Evolutionary conservation across 2,113 vertebrate genomes (phyloP).

Genomic region (Microcebus jonahi): DNA sequence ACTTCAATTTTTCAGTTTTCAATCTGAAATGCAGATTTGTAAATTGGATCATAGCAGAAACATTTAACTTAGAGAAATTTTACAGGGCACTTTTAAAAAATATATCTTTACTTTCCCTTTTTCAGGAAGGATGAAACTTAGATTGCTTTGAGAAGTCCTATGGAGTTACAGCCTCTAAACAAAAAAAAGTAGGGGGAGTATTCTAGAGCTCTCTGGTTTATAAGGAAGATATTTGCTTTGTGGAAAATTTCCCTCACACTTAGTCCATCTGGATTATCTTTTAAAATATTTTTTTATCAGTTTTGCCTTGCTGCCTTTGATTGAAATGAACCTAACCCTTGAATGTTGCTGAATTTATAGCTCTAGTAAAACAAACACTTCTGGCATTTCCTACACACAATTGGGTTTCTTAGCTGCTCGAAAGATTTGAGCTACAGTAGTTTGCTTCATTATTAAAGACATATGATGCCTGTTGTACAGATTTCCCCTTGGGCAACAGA

Average conservation of each 20-base stretch:
- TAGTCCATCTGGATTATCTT: slow-evolving; percentile 36
- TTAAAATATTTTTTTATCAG: slow-evolving; percentile 62
- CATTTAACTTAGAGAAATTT: slow-evolving; percentile 72
- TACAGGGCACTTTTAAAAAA: slow-evolving; percentile 54
- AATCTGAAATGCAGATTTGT: slow-evolving; percentile 78
- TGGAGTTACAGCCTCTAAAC: background rate
- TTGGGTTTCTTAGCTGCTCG: slow-evolving; percentile 65
- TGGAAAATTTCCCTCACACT: slow-evolving; percentile 52
- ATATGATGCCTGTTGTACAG: slow-evolving; percentile 70
- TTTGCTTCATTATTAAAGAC: slow-evolving; percentile 84
- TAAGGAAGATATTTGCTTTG: slow-evolving; percentile 22
- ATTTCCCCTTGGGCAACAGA: slow-evolving; percentile 74
- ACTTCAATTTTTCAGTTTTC: slow-evolving; percentile 76
- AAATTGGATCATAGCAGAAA: slow-evolving; percentile 62
- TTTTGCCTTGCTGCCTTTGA: slow-evolving; percentile 58
- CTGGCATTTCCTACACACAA: slow-evolving; percentile 74
- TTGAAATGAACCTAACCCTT: slow-evolving; percentile 63
- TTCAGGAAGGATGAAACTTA: slow-evolving; percentile 31
- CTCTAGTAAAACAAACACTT: slow-evolving; percentile 76
- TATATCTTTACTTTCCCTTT: background rate
- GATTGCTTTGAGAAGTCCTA: background rate
- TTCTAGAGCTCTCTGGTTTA: slow-evolving; percentile 10
- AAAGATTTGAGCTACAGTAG: slow-evolving; percentile 69
- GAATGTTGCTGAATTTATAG: slow-evolving; percentile 74
- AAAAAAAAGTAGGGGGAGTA: background rate